Base-by-base conservation (phyloP, 2,113 vertebrate species). In the Microtus oregoni region DNA sequence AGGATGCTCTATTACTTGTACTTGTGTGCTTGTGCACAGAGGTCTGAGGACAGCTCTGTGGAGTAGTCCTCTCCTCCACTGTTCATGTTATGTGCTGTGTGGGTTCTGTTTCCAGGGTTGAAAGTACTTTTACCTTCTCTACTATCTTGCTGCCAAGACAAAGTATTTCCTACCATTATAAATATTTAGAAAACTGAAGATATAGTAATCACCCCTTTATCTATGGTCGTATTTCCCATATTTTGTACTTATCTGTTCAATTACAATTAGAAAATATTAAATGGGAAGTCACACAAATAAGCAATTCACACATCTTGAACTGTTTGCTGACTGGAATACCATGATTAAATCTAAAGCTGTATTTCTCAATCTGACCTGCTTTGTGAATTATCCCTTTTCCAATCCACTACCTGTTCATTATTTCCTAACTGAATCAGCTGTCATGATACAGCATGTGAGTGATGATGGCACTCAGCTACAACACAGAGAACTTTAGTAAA, bases 111-210 rank as follows among this genome's bases (percentile, higher is more conserved):
- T n/a, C 30, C 0, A 81, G 52, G 55, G 9, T 58, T 61, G 7
- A 82, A 38, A 14, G 35, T 22, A 52, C 30, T 52, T 78, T 79
- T 52, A 79, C 50, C 28, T 20, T 6, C n/a, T 83, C 19, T 28
- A 38, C 55, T 12, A 41, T 63, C 81, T 38, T 83, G n/a, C 47
- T 91, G 22, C 14, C 14, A 14, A 50, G n/a, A 26, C 86, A n/a
- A 92, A 92, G 3, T 67, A 92, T 41, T 82, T 82, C 4, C 61
- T 93, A 95, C 0, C 1, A 70, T 72, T 73, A 81, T 38, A 88
- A 90, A 83, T n/a, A 93, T 12, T 63, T 28, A 83, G 73, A 92
- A 94, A 94, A 92, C 30, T 7, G 17, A 95, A 96, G 79, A 67
- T 89, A 85, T 0, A 28, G 22, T 19, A 65, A 19, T 67, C 13